Evolutionary conservation across 1,140 invertebrate genomes (phyloP).

Genomic region (Akabosia matsudoensis): DNA sequence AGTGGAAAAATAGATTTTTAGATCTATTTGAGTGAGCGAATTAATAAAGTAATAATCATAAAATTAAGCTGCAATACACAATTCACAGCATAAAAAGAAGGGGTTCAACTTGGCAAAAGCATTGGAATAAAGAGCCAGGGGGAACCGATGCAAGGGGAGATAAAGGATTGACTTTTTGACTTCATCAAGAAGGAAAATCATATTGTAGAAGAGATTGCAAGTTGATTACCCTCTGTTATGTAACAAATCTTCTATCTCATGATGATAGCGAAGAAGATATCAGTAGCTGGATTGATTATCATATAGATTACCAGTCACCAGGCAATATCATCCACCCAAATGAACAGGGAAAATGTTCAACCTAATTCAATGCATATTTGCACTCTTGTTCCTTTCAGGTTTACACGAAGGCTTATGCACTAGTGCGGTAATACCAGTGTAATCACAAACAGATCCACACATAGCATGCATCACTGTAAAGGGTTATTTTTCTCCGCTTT

Average conservation of each 20-base stretch:
- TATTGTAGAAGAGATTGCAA: no score
- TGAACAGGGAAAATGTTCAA: background rate
- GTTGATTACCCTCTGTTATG: no score
- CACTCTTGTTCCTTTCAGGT: background rate
- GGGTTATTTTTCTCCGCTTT: background rate
- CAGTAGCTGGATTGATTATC: background rate
- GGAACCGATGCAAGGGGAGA: background rate
- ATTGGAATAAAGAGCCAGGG: no score
- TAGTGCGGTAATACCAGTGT: no score
- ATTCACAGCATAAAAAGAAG: no score
- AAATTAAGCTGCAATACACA: no score
- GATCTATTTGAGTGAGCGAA: background rate
- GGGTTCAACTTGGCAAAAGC: no score
- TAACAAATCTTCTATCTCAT: background rate
- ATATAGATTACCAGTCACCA: constrained; percentile 21
- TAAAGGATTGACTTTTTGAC: background rate
- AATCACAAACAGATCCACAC: no score
- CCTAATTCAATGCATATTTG: constrained; percentile 12
- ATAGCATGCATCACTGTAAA: no score
- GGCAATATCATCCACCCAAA: background rate
- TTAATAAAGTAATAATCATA: no score
- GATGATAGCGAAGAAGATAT: constrained; percentile 12
- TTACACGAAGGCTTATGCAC: background rate
- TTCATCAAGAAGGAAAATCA: background rate
- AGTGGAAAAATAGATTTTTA: background rate